A percentile compares a stretch with the other conserved stretches of the same genome.
These are phyloP conservation scores for Chaetophractus vellerosus DNA, from an alignment of 2,797 vertebrate species.

Conservation along the genomic window DNA sequence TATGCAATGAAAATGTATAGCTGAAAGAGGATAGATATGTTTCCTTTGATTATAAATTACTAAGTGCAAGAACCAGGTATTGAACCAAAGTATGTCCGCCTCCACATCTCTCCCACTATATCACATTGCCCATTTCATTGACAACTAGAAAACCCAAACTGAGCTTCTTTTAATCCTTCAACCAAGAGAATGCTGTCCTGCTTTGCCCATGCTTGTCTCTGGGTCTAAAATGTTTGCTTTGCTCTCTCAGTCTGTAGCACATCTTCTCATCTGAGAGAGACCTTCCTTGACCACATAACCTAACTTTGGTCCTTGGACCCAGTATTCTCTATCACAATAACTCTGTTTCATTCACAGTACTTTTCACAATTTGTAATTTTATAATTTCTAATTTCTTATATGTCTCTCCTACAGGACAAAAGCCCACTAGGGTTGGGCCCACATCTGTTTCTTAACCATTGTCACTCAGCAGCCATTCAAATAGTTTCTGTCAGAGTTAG, in stretches of 20 bases:
- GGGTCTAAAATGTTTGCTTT: background rate
- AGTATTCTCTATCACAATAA: background rate
- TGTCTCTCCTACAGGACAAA: background rate
- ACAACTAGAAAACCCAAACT: background rate
- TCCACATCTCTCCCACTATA: accelerated
- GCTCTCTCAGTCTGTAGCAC: accelerated
- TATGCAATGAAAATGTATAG: background rate
- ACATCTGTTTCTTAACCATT: background rate
- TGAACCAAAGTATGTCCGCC: background rate
- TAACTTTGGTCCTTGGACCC: background rate
- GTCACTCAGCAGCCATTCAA: background rate
- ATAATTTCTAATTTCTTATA: background rate
- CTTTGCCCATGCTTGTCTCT: background rate
- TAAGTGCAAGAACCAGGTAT: background rate
- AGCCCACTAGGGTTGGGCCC: background rate
- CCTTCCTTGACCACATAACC: background rate
- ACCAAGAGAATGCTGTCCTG: background rate
- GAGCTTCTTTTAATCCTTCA: background rate
- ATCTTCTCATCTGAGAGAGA: background rate
- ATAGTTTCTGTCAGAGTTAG: background rate
- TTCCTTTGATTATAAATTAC: background rate
- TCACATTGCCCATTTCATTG: background rate
- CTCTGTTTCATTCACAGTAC: background rate
- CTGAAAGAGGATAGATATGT: background rate
- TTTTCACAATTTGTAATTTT: background rate